These are phyloP conservation scores for Drosophila biarmipes DNA, from an alignment of 1,140 invertebrate genomes.

Conservation along the genomic window DNA sequence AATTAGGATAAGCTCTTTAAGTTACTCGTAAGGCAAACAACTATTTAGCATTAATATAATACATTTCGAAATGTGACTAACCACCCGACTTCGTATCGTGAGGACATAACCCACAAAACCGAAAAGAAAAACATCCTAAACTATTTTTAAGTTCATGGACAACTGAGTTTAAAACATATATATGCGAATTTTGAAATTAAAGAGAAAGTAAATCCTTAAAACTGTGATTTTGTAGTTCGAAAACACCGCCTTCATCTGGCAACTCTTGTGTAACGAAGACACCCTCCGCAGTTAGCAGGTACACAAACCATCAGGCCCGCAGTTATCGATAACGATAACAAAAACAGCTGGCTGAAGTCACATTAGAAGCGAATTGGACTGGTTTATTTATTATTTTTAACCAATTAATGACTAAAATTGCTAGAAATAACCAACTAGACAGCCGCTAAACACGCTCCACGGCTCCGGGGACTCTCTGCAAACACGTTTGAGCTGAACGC, in stretches of 20 bases:
- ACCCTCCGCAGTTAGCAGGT: background rate
- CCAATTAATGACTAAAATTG: background rate
- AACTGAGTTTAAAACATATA: background rate
- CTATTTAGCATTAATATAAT: slow-evolving; percentile 21
- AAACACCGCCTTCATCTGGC: background rate
- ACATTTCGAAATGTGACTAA: slow-evolving; percentile 31
- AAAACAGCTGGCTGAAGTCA: slow-evolving; percentile 1
- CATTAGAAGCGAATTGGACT: slow-evolving; percentile 8
- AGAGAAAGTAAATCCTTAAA: background rate
- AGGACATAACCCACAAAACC: slow-evolving; percentile 1
- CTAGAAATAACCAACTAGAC: background rate
- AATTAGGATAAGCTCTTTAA: slow-evolving; percentile 14
- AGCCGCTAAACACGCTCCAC: background rate
- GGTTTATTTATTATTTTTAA: background rate
- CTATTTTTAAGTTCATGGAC: slow-evolving; percentile 13
- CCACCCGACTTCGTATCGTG: slow-evolving; percentile 6
- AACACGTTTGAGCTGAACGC: background rate
- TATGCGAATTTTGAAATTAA: slow-evolving; percentile 9
- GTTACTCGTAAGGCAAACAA: slow-evolving; percentile 19
- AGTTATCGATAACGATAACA: background rate
- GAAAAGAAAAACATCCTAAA: slow-evolving; percentile 21
- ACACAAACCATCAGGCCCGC: background rate
- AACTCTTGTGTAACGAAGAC: background rate
- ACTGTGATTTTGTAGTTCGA: background rate
- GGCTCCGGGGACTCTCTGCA: too few species aligned